Evolutionary conservation across 2,113 vertebrate species (phyloP).

Genomic region (Protomyctophum bolini): DNA sequence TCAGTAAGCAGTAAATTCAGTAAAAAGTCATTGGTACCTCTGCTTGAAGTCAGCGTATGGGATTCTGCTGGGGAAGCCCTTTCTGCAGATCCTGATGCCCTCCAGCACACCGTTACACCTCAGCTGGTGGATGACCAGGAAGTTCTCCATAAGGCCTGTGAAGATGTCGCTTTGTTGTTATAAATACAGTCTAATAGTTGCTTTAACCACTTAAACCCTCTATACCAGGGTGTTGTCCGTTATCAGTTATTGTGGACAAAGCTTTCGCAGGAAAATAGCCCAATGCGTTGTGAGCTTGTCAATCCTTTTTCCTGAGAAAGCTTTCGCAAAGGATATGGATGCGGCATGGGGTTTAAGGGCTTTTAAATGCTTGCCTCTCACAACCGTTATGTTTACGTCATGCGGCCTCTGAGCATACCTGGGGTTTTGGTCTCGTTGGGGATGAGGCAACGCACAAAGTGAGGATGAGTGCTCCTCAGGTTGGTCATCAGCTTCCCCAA

Average conservation of each 20-base stretch:
- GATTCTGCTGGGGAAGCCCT: conserved; percentile 92
- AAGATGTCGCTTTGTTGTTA: background rate
- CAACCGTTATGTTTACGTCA: background rate
- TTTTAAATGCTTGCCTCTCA: too few species aligned
- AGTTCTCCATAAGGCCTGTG: conserved; percentile 87
- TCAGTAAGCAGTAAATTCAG: background rate
- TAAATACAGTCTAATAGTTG: background rate
- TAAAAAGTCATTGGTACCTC: conserved; percentile 63
- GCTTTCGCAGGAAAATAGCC: too few species aligned
- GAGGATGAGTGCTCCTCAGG: conserved; percentile 88
- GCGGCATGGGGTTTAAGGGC: too few species aligned
- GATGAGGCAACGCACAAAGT: conserved; percentile 93
- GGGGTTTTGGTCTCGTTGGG: conserved; percentile 96
- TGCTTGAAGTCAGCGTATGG: conserved; percentile 90
- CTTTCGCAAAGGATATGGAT: background rate
- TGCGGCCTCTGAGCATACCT: conserved; percentile 67
- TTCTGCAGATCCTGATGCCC: conserved; percentile 90
- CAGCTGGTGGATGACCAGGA: conserved; percentile 89
- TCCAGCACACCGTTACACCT: conserved; percentile 89
- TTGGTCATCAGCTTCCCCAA: conserved; percentile 93
- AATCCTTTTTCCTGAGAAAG: background rate
- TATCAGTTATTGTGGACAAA: too few species aligned
- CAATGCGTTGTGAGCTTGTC: background rate
- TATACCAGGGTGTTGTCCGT: background rate
- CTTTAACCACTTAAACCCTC: background rate